These are phyloP conservation scores for Planiliza haematocheilus DNA, from an alignment of 2,113 vertebrate genomes.

Conservation along the genomic window DNA sequence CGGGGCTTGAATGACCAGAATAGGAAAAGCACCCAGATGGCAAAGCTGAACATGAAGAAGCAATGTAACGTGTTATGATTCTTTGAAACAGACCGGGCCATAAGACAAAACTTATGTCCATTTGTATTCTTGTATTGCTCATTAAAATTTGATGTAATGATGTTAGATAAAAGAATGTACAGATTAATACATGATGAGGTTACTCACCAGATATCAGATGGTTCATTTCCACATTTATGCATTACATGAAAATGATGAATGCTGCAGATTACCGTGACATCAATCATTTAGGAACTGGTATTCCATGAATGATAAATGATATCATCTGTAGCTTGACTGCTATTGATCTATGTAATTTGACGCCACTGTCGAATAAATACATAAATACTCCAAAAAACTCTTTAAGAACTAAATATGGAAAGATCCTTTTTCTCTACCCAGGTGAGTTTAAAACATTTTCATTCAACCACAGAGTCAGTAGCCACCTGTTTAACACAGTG, in stretches of 20 bases:
- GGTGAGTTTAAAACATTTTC: conserved; percentile 4
- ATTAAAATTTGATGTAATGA: neutral
- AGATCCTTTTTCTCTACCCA: neutral
- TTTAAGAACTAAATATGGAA: neutral
- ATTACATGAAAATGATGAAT: too few relatives aligned
- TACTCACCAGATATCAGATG: too few relatives aligned
- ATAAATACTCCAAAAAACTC: too few relatives aligned
- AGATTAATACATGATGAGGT: neutral
- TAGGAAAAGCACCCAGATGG: conserved; percentile 52
- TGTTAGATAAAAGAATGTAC: conserved; percentile 6
- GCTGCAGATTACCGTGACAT: too few relatives aligned
- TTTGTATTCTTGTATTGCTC: conserved; percentile 4
- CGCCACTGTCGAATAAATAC: too few relatives aligned
- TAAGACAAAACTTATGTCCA: neutral
- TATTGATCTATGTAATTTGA: too few relatives aligned
- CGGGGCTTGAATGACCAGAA: conserved; percentile 44
- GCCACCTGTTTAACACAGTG: neutral
- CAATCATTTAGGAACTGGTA: too few relatives aligned
- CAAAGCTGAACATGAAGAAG: conserved; percentile 37
- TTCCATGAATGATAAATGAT: too few relatives aligned
- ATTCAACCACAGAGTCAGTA: neutral
- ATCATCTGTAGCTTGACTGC: too few relatives aligned
- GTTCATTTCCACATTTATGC: too few relatives aligned
- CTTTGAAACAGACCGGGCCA: conserved; percentile 12
- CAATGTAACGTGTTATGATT: conserved; percentile 23